Percentiles rank a stretch among this genome's conserved stretches.
phyloP scores from a whole-genome alignment of 2,797 vertebrate genomes.

The Chiroxiphia lanceolata region DNA sequence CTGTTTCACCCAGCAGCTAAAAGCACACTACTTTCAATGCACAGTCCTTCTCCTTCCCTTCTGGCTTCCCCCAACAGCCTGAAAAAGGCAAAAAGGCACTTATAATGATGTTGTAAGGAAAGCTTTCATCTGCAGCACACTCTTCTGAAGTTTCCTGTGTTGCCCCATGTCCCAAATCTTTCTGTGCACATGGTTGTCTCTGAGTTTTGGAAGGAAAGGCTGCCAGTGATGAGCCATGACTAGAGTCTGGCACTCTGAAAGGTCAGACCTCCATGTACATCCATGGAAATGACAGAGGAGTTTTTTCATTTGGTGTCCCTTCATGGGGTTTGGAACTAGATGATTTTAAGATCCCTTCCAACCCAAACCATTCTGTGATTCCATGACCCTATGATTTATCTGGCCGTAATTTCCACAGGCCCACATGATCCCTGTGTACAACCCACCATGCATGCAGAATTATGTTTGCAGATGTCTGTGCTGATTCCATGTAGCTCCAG shows the following conservation, averaged over 20 bases:
- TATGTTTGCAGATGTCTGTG: neutral
- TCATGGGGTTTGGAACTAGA: neutral
- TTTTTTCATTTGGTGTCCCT: neutral
- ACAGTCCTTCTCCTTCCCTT: neutral
- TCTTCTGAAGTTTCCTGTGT: neutral
- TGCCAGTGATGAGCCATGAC: neutral
- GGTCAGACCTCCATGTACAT: neutral
- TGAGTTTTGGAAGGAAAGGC: neutral
- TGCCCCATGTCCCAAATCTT: neutral
- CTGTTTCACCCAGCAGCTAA: neutral
- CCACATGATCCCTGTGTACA: accelerated
- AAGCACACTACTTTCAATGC: neutral
- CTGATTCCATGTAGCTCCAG: neutral
- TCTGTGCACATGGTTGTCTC: neutral
- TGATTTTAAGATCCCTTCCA: neutral
- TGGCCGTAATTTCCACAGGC: neutral
- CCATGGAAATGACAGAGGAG: neutral
- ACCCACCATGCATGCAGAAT: accelerated
- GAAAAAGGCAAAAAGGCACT: neutral
- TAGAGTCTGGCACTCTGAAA: neutral
- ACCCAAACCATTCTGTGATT: neutral
- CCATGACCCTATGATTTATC: neutral
- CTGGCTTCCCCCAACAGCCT: neutral
- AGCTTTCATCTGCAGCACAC: neutral
- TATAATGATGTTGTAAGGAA: neutral